phyloP scores from a whole-genome alignment of 2,113 vertebrate genomes.

The Hyaena hyaena region DNA sequence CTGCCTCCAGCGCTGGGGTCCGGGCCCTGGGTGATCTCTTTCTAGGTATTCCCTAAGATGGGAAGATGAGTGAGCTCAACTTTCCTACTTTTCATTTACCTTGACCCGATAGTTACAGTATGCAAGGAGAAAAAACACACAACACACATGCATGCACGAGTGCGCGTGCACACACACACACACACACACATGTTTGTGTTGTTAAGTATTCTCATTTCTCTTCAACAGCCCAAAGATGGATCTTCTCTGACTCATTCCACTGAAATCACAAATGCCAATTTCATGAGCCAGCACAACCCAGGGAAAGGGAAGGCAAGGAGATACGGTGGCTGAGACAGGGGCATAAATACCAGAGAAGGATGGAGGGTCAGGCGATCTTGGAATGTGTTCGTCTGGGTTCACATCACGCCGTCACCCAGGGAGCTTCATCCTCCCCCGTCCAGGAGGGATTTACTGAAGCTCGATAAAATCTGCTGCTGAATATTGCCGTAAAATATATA shows the following conservation, averaged over 20 bases:
- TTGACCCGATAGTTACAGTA: background rate
- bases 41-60: background rate
- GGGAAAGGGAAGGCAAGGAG: background rate
- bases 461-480: slow-evolving; percentile 51
- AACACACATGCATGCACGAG: fast-evolving
- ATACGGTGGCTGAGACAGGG: fast-evolving
- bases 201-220: background rate
- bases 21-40: background rate
- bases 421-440: background rate
- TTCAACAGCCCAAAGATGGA: background rate
- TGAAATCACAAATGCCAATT: background rate
- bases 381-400: background rate
- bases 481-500: slow-evolving; percentile 59
- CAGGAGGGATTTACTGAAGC: slow-evolving; percentile 56
- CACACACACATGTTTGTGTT: fast-evolving
- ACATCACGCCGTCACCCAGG: background rate
- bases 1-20: background rate
- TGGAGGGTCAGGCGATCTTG: background rate
- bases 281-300: fast-evolving
- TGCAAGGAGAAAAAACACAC: background rate
- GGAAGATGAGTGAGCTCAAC: background rate
- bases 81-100: background rate
- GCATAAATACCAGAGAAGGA: background rate
- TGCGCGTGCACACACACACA: fast-evolving
- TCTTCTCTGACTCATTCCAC: background rate